Evolutionary conservation across 37 sponge, comb jelly and placozoan species (phyloP).

Genomic region (Eunapius fragilis): DNA sequence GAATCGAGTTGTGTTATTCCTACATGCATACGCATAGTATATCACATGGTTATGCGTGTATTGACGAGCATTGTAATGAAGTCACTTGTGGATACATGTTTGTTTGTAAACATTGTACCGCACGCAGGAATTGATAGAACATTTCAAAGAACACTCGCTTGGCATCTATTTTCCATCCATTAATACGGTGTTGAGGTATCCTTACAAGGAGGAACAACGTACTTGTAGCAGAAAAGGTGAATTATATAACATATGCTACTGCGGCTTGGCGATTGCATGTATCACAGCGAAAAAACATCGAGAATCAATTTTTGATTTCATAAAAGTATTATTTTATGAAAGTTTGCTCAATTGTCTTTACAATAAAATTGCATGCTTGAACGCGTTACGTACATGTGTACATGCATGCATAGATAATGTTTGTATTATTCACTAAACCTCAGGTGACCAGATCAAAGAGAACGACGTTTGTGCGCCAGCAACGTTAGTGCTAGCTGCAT

Average conservation of each 20-base stretch:
- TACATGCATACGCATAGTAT: too few relatives aligned
- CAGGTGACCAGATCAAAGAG: not conserved
- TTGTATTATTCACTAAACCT: not conserved
- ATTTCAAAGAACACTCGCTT: constrained; percentile 18
- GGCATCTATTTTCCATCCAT: constrained; percentile 5
- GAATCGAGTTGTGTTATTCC: not conserved
- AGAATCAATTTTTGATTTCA: too few relatives aligned
- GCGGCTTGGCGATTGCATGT: too few relatives aligned
- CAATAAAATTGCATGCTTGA: not conserved
- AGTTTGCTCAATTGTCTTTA: too few relatives aligned
- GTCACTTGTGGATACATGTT: too few relatives aligned
- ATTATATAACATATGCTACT: not conserved
- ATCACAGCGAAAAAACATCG: too few relatives aligned
- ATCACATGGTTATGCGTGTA: too few relatives aligned
- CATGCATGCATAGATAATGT: not conserved
- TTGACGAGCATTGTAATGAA: too few relatives aligned
- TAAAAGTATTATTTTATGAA: too few relatives aligned
- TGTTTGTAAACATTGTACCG: not conserved
- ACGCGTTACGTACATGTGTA: too few relatives aligned
- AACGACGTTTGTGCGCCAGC: not conserved
- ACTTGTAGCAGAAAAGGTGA: not conserved
- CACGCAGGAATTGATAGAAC: constrained; percentile 15
- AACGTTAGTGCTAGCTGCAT: not conserved
- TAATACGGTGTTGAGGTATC: not conserved
- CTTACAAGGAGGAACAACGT: constrained; percentile 3